Evolutionary conservation across 1,140 invertebrate species (phyloP).

Genomic region (Zaprionus inermis): DNA sequence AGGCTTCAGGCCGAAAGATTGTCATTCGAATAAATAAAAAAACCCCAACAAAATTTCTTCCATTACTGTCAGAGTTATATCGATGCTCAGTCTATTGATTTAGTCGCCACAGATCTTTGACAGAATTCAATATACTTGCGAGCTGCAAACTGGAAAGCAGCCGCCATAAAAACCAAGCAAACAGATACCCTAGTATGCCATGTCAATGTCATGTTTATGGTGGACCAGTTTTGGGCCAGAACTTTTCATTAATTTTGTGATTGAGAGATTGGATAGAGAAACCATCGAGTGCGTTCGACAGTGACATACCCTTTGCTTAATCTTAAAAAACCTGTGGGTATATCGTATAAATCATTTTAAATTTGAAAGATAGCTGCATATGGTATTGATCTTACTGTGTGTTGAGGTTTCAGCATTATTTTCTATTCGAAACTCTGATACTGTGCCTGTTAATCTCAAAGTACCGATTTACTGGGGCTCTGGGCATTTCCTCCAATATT

Average conservation of each 20-base stretch:
- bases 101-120: neutral
- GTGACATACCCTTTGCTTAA: too few species aligned
- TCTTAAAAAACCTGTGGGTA: too few species aligned
- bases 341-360: too few species aligned
- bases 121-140: neutral
- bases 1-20: neutral
- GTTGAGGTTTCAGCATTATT: too few species aligned
- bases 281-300: too few species aligned
- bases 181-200: neutral
- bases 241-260: constrained; percentile 4
- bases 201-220: neutral
- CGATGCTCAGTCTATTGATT: constrained; percentile 5
- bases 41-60: neutral
- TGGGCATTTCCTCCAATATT: too few species aligned
- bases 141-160: neutral
- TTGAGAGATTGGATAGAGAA: neutral
- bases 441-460: too few species aligned
- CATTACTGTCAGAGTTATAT: constrained; percentile 7
- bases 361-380: too few species aligned
- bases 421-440: too few species aligned
- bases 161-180: neutral
- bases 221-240: neutral
- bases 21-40: neutral
- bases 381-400: too few species aligned
- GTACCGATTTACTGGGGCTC: too few species aligned